phyloP scores from a whole-genome alignment of 2,113 vertebrate genomes.

The Heterotis niloticus region DNA sequence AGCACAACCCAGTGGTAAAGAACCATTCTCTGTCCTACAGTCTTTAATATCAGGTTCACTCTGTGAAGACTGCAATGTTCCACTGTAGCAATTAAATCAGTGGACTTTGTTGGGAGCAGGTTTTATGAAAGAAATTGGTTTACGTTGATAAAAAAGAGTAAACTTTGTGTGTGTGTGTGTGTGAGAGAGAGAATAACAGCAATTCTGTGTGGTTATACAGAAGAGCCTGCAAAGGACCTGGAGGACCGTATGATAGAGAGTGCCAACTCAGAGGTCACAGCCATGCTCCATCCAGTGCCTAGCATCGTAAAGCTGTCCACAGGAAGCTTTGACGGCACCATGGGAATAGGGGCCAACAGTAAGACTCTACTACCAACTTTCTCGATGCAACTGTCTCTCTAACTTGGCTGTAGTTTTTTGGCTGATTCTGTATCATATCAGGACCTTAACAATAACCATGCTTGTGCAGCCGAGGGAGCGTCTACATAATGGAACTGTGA shows the following conservation, averaged over 20 bases:
- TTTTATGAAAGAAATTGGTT: not conserved
- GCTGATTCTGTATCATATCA: not conserved
- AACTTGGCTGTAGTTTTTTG: not conserved
- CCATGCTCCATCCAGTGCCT: conserved; percentile 44
- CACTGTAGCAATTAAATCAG: not conserved
- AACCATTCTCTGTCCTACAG: not conserved
- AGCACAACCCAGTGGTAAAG: conserved; percentile 37
- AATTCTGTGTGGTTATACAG: conserved; percentile 33
- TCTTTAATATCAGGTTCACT: not conserved
- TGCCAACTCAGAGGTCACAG: conserved; percentile 53
- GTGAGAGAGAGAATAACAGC: not conserved
- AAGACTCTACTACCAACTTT: conserved; percentile 39
- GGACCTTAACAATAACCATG: not conserved
- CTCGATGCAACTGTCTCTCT: not conserved
- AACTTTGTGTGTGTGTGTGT: not conserved
- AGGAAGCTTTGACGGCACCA: conserved; percentile 69
- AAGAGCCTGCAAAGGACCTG: conserved; percentile 47
- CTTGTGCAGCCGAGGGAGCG: not conserved
- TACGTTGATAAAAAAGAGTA: not conserved
- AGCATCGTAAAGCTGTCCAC: conserved; percentile 88
- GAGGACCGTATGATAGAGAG: conserved; percentile 57
- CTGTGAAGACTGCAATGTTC: not conserved
- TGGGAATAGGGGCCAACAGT: conserved; percentile 70
- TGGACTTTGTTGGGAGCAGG: not conserved
- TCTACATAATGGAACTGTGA: not conserved